Evolutionary conservation across 1,140 invertebrate genomes (phyloP), one percentile per base, ranked within the genome.

Genomic region (Drosophila nebulosa): DNA sequence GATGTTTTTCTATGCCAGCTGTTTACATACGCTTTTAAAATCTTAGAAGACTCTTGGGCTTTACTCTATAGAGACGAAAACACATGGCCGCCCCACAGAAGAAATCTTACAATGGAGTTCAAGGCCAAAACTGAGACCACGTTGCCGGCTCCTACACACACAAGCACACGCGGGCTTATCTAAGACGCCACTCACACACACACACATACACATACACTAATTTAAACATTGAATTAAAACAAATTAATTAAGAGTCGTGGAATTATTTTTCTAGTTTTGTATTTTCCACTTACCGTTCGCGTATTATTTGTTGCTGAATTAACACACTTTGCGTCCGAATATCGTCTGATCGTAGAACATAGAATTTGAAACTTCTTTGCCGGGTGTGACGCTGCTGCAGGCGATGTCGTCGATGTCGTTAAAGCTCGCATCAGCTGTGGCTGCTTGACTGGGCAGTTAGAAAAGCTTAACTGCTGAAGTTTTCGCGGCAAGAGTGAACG

Each of bases 271-370:
- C 18, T 30, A 10, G 2, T 26, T 3, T 46, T 26, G 9, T 10
- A 42, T 22, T 12, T 39, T 9, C 3, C n/a, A 60, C 71, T 74
- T 36, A 74, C 71, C 71, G 24, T 26, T 39, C 36, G 24, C 9
- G 26, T 32, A 4, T 53, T 32, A 4, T 53, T 53, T 21, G 16
- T 21, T 58, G 69, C 9, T 35, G 56, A 22, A 58, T 58, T 35
- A 42, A 24, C 36, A 16, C 50, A 18, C 3, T 42, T 22, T 35
- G 32, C 1, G 27, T 50, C 32, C 53, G 73, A 75, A 69, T 32
- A 75, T 75, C 55, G 55, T 76, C 72, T 76, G 72, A 75, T 76
- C 72, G 73, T 51, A 22, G 3, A 66, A 32, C 10, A 53, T 16
- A 46, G 61, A n/a, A n/a, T n/a, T n/a, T n/a, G n/a, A 12, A 24